Base-by-base conservation (phyloP, 2,797 vertebrate genomes). In the Labeo calbasu region DNA sequence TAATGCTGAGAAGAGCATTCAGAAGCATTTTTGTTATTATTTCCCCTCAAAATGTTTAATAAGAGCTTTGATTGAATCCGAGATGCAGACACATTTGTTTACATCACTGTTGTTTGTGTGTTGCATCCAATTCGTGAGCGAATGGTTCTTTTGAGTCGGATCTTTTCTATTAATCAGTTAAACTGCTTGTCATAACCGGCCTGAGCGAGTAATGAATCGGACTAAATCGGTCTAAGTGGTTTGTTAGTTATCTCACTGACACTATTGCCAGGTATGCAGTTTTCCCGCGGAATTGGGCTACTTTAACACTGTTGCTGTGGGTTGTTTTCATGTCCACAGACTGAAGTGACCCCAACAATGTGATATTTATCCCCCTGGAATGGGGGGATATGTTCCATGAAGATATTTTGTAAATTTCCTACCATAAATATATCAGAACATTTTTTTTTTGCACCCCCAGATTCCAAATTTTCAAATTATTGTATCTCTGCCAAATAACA, bases 51-150 rank as follows among this genome's bases (percentile, higher is more conserved):
- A 28, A 70, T 46, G 32, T 43, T 57, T 28, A 19, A 70, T 46
- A 46, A 28, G 11, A 3, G 21, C 3, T 43, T 36, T 23, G 68
- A 15, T 40, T 13, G 21, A 5, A 25, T 57, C 61, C 32, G 19
- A 70, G 65, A 43, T 25, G 28, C 28, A 73, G 25, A 48, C 68
- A 81, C 40, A 51, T 66, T 66, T 68, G 77, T 79, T 66, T 40
- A 55, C 59, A 53, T 53, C 21, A 13, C 28, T 69, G n/a, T 21
- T 40, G 12, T 36, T 55, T 55, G 72, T 40, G 32, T 7, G 71
- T 17, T 53, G 0, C 53, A 36, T 77, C 32, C 4, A 9, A 76
- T 57, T 76, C 21, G 0, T 40, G 53, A 23, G 21, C 4, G 1
- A 76, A 76, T 40, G 15, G 10, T 72, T 73, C 10, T 66, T 66